These are phyloP conservation scores for Listronotus oregonensis DNA, from an alignment of 1,140 invertebrate genomes.

Conservation along the genomic window DNA sequence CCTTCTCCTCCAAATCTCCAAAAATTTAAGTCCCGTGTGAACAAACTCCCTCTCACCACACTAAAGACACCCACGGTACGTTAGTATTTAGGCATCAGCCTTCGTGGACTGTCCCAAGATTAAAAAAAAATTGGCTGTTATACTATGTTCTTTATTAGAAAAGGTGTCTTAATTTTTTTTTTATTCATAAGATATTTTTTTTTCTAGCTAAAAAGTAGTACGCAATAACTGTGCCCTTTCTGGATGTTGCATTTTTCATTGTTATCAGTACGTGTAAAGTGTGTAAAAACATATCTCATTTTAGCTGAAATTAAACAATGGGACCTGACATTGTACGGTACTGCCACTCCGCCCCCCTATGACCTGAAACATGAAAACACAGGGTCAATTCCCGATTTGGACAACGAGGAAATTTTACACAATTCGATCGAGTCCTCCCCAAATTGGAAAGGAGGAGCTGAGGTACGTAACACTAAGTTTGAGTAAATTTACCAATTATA, in stretches of 20 bases:
- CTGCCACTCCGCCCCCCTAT: constrained; percentile 59
- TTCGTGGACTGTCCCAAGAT: too few species aligned
- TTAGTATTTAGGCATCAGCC: too few species aligned
- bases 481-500: too few species aligned
- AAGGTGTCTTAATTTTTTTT: too few species aligned
- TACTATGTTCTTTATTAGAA: too few species aligned
- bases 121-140: too few species aligned
- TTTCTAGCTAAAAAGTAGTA: too few species aligned
- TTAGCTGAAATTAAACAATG: constrained; percentile 61
- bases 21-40: too few species aligned
- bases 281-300: constrained; percentile 19
- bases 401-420: constrained; percentile 42
- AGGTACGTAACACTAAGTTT: constrained; percentile 43
- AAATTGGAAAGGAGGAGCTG: constrained; percentile 43
- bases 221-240: not conserved
- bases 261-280: not conserved
- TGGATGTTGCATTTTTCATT: not conserved
- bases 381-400: constrained; percentile 28
- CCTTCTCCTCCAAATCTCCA: too few species aligned
- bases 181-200: too few species aligned
- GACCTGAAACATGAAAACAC: constrained; percentile 47
- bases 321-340: constrained; percentile 65
- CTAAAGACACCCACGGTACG: too few species aligned
- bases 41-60: too few species aligned
- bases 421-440: constrained; percentile 49